Base-by-base conservation (phyloP, 2,888 invertebrate species). In the Andrena minutula region DNA sequence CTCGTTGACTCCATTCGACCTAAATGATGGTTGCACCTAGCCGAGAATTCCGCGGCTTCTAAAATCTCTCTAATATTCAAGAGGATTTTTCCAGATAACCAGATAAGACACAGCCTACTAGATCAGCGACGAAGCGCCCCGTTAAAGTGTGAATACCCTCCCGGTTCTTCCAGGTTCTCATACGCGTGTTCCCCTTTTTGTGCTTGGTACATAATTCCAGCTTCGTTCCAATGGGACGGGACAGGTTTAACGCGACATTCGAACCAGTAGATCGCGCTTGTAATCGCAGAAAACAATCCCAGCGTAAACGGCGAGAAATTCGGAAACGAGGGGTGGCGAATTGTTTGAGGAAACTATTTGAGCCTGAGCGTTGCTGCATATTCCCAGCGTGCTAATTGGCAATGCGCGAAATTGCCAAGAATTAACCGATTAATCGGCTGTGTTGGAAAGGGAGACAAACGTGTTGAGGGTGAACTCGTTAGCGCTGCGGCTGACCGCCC, bases 401-500 rank as follows among this genome's bases (percentile, higher is more conserved):
- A 79, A 81, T 80, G 70, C 28, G 32, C 58, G 78, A 75, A 78
- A 89, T 87, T 78, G 73, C 64, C 83, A 74, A 77, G 69, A 83
- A 87, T 89, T 84, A 85, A 88, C 79, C 82, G 89, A 89, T 88
- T 88, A 85, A 88, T 88, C 79, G 74, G 70, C 70, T 16, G 35
- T 5, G 66, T 58, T 76, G 73, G 82, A 69, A 64, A 73, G 84
- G 77, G 82, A 73, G 87, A 86, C 80, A 79, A 80, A 79, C 77
- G 71, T 56, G 79, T 73, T 41, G 75, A 77, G 86, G 87, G 74
- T 72, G 83, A 89, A 87, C 89, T 86, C 85, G 88, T 88, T 88
- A 88, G 72, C 75, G 80, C 28, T 88, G 89, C 79, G 88, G 88
- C 81, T 87, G 79, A 85, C 89, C 88, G 75, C 85, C 69, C 71